These are phyloP conservation scores for Catajapyx aquilonaris DNA, from an alignment of 1,140 invertebrate genomes.

Conservation along the genomic window DNA sequence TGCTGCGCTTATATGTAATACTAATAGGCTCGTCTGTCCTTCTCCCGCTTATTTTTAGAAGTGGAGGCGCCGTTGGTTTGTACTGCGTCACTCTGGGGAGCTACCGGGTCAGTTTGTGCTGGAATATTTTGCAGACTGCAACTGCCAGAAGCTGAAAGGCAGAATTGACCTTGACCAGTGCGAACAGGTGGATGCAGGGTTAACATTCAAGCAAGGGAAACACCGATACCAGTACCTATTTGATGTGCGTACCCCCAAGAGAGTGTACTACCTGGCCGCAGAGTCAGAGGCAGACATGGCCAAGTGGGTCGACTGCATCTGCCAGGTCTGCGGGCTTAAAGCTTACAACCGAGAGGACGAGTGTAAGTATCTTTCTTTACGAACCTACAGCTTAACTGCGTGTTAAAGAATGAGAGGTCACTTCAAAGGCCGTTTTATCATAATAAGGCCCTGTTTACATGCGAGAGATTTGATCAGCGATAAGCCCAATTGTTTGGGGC, in stretches of 20 bases:
- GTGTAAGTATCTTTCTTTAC: no score
- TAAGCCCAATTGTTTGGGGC: no score
- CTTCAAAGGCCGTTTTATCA: no score
- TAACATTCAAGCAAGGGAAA: constrained; percentile 55
- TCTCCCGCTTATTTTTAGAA: constrained; percentile 36
- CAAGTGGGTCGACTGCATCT: constrained; percentile 84
- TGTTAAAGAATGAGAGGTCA: no score
- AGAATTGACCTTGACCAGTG: constrained; percentile 85
- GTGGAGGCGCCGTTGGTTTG: constrained; percentile 86
- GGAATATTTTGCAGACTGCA: constrained; percentile 77
- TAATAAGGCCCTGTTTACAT: no score
- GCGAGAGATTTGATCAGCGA: no score
- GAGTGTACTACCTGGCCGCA: constrained; percentile 78
- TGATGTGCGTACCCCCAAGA: constrained; percentile 65
- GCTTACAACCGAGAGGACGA: constrained; percentile 43
- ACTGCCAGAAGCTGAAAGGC: constrained; percentile 68
- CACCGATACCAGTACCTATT: constrained; percentile 71
- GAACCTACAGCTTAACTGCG: no score
- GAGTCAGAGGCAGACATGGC: constrained; percentile 81
- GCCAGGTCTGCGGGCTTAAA: constrained; percentile 73
- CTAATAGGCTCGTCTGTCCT: no score
- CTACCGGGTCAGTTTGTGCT: constrained; percentile 81
- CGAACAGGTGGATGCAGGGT: constrained; percentile 77
- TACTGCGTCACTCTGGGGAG: constrained; percentile 67
- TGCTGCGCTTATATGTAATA: no score